These are phyloP conservation scores for Listrodromus nycthemerus DNA, from an alignment of 2,888 invertebrate genomes.

Conservation along the genomic window DNA sequence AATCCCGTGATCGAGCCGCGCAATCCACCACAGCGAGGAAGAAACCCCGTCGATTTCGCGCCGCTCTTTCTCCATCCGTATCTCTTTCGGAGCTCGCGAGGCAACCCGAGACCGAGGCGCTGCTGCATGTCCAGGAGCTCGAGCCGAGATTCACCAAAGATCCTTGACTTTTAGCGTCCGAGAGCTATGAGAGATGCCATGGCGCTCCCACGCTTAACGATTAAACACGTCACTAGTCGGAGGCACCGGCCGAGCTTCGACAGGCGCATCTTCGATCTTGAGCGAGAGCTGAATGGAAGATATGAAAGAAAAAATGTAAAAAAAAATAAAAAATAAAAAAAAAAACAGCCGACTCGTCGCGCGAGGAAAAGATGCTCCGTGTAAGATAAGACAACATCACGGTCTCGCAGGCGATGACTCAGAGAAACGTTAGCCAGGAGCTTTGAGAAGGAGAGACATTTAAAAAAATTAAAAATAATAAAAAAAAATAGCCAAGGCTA, in stretches of 20 bases:
- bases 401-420: slow-evolving; percentile 9
- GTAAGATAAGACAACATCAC: slow-evolving; percentile 28
- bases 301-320: background rate
- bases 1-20: slow-evolving; percentile 1
- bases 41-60: background rate
- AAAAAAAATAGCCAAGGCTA: slow-evolving; percentile 20
- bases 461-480: background rate
- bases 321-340: background rate
- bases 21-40: slow-evolving; percentile 11
- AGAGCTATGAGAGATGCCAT: slow-evolving; percentile 65
- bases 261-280: slow-evolving; percentile 47
- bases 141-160: slow-evolving; percentile 64
- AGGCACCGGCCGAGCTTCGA: background rate
- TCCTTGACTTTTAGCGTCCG: slow-evolving; percentile 80
- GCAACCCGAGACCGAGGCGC: slow-evolving; percentile 1
- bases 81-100: background rate
- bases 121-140: slow-evolving; percentile 65
- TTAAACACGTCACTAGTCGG: slow-evolving; percentile 6
- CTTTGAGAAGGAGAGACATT: background rate
- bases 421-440: background rate
- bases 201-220: slow-evolving; percentile 73
- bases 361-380: slow-evolving; percentile 20
- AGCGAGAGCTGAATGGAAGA: slow-evolving; percentile 21
- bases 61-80: background rate
- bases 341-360: slow-evolving; percentile 7